These are phyloP conservation scores for Chouioia cunea DNA, from an alignment of 2,888 invertebrate genomes.

Conservation along the genomic window DNA sequence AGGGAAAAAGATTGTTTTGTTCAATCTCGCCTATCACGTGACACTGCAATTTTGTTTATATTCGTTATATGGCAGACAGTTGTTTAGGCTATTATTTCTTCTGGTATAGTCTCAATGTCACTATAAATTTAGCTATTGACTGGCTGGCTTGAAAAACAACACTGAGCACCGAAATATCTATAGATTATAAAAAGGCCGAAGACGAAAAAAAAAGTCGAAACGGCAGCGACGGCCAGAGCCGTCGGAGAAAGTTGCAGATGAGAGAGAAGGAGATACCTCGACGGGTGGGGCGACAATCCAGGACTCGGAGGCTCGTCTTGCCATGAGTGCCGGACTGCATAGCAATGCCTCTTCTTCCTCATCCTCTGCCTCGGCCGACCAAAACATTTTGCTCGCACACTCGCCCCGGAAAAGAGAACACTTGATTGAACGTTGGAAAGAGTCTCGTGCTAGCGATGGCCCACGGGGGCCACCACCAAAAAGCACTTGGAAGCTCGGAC, in stretches of 20 bases:
- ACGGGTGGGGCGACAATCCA: conserved; percentile 91
- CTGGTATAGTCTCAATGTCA: conserved; percentile 29
- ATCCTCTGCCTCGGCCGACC: conserved; percentile 80
- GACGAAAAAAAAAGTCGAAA: not conserved
- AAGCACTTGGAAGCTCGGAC: not conserved
- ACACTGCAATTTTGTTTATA: conserved; percentile 4
- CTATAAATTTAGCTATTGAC: conserved; percentile 33
- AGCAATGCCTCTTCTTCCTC: conserved; percentile 88
- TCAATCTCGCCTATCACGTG: not conserved
- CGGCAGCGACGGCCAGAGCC: not conserved
- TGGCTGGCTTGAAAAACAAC: conserved; percentile 9
- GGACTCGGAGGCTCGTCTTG: conserved; percentile 87
- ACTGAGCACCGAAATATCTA: not conserved
- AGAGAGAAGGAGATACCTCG: conserved; percentile 74
- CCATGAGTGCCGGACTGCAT: conserved; percentile 89
- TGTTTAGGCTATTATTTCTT: conserved; percentile 25
- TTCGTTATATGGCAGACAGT: conserved; percentile 14
- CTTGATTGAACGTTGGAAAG: not conserved
- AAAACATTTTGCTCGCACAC: conserved; percentile 73
- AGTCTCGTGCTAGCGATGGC: not conserved
- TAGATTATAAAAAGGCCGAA: no score
- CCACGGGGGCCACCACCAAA: conserved; percentile 24
- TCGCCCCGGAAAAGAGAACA: not conserved
- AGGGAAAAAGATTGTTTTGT: not conserved
- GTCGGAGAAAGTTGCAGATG: no score